Base-by-base conservation (phyloP, 1,140 invertebrate species). In the Drosophila ambigua region DNA sequence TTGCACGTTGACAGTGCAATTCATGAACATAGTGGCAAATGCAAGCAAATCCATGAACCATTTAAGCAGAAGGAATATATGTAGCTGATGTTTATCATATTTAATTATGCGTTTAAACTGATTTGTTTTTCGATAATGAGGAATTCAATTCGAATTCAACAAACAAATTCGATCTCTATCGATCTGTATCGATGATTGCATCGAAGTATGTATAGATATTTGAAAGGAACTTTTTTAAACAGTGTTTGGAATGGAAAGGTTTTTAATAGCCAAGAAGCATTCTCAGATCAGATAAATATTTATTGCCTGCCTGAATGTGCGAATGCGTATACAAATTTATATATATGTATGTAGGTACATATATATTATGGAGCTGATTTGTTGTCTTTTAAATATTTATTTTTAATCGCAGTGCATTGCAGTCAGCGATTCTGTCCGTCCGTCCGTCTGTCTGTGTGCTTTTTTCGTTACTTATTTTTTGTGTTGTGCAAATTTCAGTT, bases 401-500 rank as follows among this genome's bases (percentile, higher is more conserved):
- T 61, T 76, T 61, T 76, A 61, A 67, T 75, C 43, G 49, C 54
- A 75, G 66, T 75, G 23, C 65, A 43, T 8, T 63, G 26, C 58
- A 24, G 39, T 16, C 64, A 50, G 46, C 26, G 35, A 43, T 68
- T 35, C 31, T 28, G 26, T 31, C 31, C 31, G 2, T 13, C 35
- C 4, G 35, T 39, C 35, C 4, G 35, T 39, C 0, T 4, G 9
- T 11, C 9, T 39, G 11, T 35, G 0, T 9, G 31, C 35, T 39
- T 39, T 39, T 39, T 51, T 61, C 39, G 43, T 65, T 82, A 74
- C 78, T 77, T 73, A 66, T 49, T 50, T 68, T 81, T 54, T 79
- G 35, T 59, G 65, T 60, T 60, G 48, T 52, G 26, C 61, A 24
- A 72, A 81, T 83, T 82, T 79, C 79, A 85, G 71, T 85, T 80